phyloP scores from a whole-genome alignment of 2,888 invertebrate species.

The Zaprionus obscuricornis region DNA sequence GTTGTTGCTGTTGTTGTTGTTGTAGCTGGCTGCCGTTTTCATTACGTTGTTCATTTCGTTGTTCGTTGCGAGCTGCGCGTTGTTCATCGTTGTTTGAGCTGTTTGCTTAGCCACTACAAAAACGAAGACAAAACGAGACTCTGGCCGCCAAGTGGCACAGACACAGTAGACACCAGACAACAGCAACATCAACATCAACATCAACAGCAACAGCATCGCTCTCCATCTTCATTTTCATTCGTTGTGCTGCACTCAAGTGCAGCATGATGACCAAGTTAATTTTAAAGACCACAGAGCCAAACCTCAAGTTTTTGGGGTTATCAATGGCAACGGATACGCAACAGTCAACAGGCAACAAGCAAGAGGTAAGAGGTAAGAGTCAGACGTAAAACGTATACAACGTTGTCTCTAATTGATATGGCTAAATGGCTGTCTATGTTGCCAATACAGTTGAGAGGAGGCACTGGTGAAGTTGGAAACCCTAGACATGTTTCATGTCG shows the following conservation, averaged over 20 bases:
- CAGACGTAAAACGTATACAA: conserved; percentile 16
- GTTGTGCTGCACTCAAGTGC: conserved; percentile 57
- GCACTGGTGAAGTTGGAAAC: conserved; percentile 21
- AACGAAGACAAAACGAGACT: conserved; percentile 45
- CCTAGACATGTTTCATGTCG: conserved; percentile 76
- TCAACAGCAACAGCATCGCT: conserved; percentile 29
- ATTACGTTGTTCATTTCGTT: conserved; percentile 16
- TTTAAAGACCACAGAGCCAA: conserved; percentile 32
- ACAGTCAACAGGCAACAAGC: conserved; percentile 10
- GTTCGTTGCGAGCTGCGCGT: conserved; percentile 1
- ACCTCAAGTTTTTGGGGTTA: conserved; percentile 48
- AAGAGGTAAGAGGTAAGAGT: conserved; percentile 20
- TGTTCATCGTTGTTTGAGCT: conserved; percentile 53
- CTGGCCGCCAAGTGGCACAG: conserved; percentile 57
- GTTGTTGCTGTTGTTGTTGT: too few relatives aligned
- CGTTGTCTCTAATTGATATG: conserved; percentile 69
- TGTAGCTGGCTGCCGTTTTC: conserved; percentile 63
- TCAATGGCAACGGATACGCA: conserved; percentile 52
- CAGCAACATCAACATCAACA: conserved; percentile 5
- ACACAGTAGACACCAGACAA: conserved; percentile 49
- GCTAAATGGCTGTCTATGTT: conserved; percentile 73
- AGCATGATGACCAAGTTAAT: conserved; percentile 76
- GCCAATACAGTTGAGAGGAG: conserved; percentile 44
- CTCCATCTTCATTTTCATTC: conserved; percentile 23
- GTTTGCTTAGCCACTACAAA: conserved; percentile 71